phyloP scores from a whole-genome alignment of 1,140 invertebrate species.

The Belonocnema kinseyi region DNA sequence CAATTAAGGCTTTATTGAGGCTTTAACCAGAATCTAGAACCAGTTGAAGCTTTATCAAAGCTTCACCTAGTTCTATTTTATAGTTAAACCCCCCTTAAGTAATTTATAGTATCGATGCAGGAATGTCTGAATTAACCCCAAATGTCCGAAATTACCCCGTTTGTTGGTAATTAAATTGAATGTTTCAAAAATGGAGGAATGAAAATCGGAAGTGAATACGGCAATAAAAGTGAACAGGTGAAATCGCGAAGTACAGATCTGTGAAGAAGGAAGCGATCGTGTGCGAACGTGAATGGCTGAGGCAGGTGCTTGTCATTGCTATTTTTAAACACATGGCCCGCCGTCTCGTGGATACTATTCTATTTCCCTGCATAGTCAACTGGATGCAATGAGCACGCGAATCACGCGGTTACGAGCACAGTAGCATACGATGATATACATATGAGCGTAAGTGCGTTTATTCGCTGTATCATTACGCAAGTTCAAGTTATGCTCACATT shows the following conservation, averaged over 20 bases:
- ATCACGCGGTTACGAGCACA: constrained; percentile 47
- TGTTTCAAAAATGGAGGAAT: too few species aligned
- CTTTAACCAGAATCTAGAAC: too few species aligned
- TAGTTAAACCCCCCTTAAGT: too few species aligned
- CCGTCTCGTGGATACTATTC: constrained; percentile 59
- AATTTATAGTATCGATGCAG: too few species aligned
- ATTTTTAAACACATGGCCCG: constrained; percentile 66
- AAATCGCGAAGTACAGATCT: constrained; percentile 22
- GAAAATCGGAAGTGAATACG: background rate
- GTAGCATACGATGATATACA: constrained; percentile 2
- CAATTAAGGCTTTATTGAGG: too few species aligned
- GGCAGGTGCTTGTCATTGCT: constrained; percentile 72
- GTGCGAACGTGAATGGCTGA: constrained; percentile 62
- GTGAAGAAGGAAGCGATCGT: constrained; percentile 42
- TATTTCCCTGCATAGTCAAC: constrained; percentile 53
- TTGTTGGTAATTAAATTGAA: too few species aligned
- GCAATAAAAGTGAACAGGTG: background rate
- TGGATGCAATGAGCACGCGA: constrained; percentile 49
- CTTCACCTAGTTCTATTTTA: too few species aligned
- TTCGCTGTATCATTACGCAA: background rate
- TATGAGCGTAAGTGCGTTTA: constrained; percentile 17
- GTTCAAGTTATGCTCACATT: background rate
- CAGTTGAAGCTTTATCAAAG: too few species aligned
- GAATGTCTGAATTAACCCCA: too few species aligned
- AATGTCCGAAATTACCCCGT: too few species aligned